These are phyloP conservation scores for Gallinago solitaria DNA, from an alignment of 2,797 vertebrate species.

Conservation along the genomic window DNA sequence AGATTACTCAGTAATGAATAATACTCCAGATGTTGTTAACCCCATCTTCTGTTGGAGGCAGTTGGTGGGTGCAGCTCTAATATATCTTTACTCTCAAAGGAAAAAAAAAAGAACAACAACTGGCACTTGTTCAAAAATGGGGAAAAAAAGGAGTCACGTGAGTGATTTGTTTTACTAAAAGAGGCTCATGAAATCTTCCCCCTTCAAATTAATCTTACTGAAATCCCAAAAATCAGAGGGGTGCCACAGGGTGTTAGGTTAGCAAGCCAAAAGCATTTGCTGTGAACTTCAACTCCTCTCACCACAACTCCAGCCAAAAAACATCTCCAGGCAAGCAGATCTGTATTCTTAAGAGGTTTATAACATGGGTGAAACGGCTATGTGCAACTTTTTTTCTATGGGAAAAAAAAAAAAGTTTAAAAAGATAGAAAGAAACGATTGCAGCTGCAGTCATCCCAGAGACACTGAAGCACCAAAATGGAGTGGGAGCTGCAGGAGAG, in stretches of 20 bases:
- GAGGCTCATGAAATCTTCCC: neutral
- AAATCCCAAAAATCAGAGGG: constrained; percentile 11
- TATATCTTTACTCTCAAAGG: neutral
- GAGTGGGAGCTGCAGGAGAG: neutral
- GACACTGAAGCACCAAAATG: neutral
- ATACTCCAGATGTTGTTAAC: constrained; percentile 56
- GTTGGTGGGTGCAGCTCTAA: neutral
- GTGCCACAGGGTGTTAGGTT: constrained; percentile 16
- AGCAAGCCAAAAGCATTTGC: constrained; percentile 33
- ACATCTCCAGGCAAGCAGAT: neutral
- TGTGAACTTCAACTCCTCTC: constrained; percentile 6
- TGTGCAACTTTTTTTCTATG: neutral
- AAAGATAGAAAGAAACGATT: neutral
- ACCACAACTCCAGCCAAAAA: constrained; percentile 8
- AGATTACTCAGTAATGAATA: constrained; percentile 55
- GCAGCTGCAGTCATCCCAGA: neutral
- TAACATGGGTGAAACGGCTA: constrained; percentile 9
- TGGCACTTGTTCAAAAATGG: neutral
- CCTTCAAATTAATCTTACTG: constrained; percentile 15
- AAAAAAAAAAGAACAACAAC: neutral
- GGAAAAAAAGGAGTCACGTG: neutral
- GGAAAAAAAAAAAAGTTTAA: neutral
- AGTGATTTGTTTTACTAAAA: neutral
- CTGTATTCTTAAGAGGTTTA: constrained; percentile 29
- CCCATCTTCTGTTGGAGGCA: neutral